Conservation (phyloP, 2,888 invertebrate species). For the Lampropteryx suffumata region DNA sequence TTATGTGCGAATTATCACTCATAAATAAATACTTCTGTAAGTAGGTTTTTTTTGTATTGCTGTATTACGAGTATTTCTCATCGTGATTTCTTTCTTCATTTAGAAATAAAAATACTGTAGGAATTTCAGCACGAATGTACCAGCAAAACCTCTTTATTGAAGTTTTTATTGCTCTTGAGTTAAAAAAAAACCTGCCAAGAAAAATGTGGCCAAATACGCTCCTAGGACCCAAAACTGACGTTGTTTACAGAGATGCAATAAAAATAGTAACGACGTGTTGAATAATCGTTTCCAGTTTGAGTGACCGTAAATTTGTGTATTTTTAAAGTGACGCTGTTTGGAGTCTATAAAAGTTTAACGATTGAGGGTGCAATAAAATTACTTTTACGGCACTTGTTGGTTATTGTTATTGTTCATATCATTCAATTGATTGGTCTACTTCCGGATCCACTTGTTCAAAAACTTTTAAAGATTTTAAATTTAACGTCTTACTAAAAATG, state of each 20-base stretch:
- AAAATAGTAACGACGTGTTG: slow-evolving; percentile 81
- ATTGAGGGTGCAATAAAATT: slow-evolving; percentile 75
- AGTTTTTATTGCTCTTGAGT: too few species aligned
- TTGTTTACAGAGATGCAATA: slow-evolving; percentile 77
- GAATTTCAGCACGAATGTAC: too few species aligned
- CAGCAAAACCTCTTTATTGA: too few species aligned
- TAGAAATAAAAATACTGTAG: too few species aligned
- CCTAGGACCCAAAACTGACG: slow-evolving; percentile 55
- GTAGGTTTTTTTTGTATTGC: too few species aligned
- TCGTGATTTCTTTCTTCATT: too few species aligned
- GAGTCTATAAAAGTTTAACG: slow-evolving; percentile 81
- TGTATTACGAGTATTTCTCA: too few species aligned
- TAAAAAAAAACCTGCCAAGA: background rate
- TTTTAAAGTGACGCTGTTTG: slow-evolving; percentile 80
- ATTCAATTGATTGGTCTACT: slow-evolving; percentile 19
- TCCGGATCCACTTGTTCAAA: background rate
- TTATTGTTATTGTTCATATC: slow-evolving; percentile 22
- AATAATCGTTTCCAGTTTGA: slow-evolving; percentile 79
- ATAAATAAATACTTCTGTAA: too few species aligned
- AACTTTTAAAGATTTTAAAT: background rate
- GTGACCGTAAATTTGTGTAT: slow-evolving; percentile 82
- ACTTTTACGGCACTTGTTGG: slow-evolving; percentile 51
- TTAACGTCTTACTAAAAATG: too few species aligned
- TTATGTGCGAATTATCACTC: too few species aligned
- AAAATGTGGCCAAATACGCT: slow-evolving; percentile 4